Evolutionary conservation across 2,113 vertebrate genomes (phyloP).

Genomic region (Theropithecus gelada): DNA sequence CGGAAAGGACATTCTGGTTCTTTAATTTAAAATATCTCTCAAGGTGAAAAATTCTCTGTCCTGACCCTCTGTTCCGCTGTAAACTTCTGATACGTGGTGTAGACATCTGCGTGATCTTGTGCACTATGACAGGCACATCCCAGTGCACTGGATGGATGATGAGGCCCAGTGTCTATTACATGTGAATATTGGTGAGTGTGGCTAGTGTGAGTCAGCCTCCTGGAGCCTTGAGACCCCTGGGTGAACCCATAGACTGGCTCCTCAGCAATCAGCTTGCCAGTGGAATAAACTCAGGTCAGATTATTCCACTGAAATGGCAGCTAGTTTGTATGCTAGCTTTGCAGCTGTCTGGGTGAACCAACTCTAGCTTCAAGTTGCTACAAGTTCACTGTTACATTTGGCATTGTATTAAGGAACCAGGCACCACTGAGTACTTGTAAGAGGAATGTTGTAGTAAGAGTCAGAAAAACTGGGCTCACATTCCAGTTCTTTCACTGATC

Average conservation of each 20-base stretch:
- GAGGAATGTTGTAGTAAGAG: background rate
- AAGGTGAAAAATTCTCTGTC: background rate
- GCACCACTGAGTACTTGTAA: background rate
- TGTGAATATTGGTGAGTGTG: background rate
- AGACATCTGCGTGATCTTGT: background rate
- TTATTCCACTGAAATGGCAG: background rate
- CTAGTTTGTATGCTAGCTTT: background rate
- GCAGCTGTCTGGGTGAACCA: background rate
- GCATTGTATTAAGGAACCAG: background rate
- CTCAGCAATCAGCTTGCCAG: background rate
- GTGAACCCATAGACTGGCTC: background rate
- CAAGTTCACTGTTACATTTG: background rate
- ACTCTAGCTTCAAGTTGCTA: background rate
- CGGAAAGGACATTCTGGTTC: background rate
- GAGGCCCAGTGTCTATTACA: background rate
- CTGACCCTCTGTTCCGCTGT: background rate
- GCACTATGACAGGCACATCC: too few species aligned
- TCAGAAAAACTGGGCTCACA: background rate
- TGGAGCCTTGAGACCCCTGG: background rate
- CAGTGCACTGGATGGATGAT: background rate
- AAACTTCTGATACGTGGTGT: background rate
- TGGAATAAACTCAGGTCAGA: background rate
- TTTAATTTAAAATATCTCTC: slow-evolving; percentile 15
- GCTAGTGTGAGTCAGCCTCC: background rate
- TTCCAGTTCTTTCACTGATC: background rate